These are phyloP conservation scores for Sitobion miscanthi DNA, from an alignment of 1,140 invertebrate genomes.

Conservation along the genomic window DNA sequence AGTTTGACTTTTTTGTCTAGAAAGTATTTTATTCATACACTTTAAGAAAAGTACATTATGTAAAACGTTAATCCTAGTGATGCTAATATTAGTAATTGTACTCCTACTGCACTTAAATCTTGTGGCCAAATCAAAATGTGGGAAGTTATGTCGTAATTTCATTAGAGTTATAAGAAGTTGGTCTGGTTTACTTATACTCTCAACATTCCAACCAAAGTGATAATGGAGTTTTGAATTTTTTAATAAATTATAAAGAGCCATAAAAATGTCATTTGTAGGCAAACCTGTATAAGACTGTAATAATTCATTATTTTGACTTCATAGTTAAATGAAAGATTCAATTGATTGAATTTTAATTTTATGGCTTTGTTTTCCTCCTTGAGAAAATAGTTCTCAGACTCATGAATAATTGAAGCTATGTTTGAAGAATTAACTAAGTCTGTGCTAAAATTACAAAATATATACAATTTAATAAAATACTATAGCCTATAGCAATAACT, in stretches of 20 bases:
- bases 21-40: no score
- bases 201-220: background rate
- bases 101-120: no score
- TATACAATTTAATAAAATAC: background rate
- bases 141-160: background rate
- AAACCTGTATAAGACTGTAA: background rate
- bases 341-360: background rate
- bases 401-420: background rate
- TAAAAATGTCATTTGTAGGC: background rate
- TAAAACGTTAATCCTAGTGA: no score
- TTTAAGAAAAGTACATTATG: no score
- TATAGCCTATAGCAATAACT: background rate
- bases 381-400: background rate
- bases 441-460: background rate
- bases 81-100: no score
- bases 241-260: background rate
- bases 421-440: background rate
- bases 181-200: background rate
- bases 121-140: background rate
- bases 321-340: background rate
- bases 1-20: no score
- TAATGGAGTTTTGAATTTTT: background rate
- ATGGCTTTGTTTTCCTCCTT: background rate
- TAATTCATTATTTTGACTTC: constrained; percentile 8
- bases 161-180: background rate